phyloP scores from a whole-genome alignment of 1,140 invertebrate genomes.

The Listronotus oregonensis region DNA sequence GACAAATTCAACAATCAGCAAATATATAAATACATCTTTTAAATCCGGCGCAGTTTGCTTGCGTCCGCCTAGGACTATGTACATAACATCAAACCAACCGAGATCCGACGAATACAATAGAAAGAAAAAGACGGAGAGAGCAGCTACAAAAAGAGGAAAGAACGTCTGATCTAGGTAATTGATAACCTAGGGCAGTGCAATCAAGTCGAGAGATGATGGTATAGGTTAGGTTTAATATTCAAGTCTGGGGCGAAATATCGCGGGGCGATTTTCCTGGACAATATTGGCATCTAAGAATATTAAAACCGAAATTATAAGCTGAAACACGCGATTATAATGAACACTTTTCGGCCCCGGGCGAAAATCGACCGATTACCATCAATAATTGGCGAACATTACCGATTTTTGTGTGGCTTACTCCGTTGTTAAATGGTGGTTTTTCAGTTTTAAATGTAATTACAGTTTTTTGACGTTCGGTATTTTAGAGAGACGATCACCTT shows the following conservation, averaged over 20 bases:
- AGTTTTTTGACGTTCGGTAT: slow-evolving; percentile 5
- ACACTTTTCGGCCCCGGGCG: slow-evolving; percentile 11
- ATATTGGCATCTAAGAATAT: slow-evolving; percentile 52
- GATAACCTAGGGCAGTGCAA: slow-evolving; percentile 55
- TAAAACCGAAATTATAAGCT: slow-evolving; percentile 49
- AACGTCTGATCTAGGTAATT: slow-evolving; percentile 54
- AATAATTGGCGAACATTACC: slow-evolving; percentile 43
- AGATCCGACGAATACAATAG: too few species aligned
- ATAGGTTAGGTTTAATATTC: slow-evolving; percentile 41
- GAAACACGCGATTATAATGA: slow-evolving; percentile 45
- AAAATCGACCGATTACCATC: slow-evolving; percentile 40
- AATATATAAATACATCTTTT: too few species aligned
- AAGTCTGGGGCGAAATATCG: slow-evolving; percentile 44
- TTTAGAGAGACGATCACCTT: background rate
- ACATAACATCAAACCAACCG: too few species aligned
- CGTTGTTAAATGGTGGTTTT: background rate
- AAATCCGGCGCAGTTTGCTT: too few species aligned
- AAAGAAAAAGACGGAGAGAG: background rate
- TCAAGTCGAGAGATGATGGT: slow-evolving; percentile 42
- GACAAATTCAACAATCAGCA: too few species aligned
- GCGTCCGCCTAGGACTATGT: too few species aligned
- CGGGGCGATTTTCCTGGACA: slow-evolving; percentile 48
- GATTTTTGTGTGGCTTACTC: slow-evolving; percentile 10
- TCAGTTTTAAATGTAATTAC: slow-evolving; percentile 5
- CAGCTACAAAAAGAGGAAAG: background rate